Conservation (phyloP, 2,888 invertebrate genomes). For the Epicampocera succincta region DNA sequence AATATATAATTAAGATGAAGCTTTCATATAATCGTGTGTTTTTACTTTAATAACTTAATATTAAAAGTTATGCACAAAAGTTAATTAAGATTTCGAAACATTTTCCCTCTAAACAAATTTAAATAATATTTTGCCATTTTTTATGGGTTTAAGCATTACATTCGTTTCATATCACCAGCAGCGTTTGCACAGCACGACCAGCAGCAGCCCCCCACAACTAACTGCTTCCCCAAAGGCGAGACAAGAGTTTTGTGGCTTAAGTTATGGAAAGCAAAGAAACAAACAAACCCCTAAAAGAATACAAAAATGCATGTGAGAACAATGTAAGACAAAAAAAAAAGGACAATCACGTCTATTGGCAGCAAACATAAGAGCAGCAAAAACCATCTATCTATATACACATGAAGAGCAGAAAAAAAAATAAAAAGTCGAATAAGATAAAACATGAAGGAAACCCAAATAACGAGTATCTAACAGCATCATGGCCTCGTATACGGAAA, state of each 20-base stretch:
- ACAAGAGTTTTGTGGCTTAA: constrained; percentile 37
- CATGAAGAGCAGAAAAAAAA: background rate
- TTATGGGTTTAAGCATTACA: background rate
- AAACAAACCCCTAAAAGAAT: constrained; percentile 11
- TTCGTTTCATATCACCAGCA: background rate
- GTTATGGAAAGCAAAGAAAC: constrained; percentile 18
- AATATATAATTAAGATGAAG: no score
- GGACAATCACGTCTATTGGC: constrained; percentile 45
- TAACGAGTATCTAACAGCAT: constrained; percentile 24
- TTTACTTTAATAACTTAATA: no score
- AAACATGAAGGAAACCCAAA: background rate
- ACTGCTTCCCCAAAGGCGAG: constrained; percentile 40
- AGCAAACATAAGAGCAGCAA: constrained; percentile 17
- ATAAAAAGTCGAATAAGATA: background rate
- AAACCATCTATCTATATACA: background rate
- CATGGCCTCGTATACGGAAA: constrained; percentile 36
- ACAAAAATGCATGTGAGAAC: background rate
- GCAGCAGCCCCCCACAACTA: background rate
- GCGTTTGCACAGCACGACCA: constrained; percentile 1
- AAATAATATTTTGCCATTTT: background rate
- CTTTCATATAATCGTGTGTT: no score
- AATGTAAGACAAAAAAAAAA: constrained; percentile 37
- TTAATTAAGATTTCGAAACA: no score
- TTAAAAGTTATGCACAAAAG: no score
- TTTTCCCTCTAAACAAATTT: no score